These are phyloP conservation scores for Nicator chloris DNA, from an alignment of 2,113 vertebrate species.

Conservation along the genomic window DNA sequence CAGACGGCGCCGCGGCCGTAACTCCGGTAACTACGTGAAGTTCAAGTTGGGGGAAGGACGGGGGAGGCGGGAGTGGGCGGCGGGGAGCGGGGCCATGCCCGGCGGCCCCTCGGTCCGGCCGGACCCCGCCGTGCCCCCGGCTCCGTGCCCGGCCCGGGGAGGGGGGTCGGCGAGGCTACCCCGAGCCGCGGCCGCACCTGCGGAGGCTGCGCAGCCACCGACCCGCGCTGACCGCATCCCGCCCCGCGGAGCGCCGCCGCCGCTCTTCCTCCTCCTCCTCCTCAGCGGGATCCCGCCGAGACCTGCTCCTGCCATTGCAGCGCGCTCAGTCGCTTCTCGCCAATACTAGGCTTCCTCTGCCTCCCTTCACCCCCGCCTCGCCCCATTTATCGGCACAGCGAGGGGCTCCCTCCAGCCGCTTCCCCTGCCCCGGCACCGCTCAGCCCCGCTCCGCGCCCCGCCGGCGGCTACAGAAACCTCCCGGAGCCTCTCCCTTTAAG, in stretches of 20 bases:
- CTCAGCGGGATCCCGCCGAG: slow-evolving; percentile 50
- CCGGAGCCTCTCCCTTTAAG: slow-evolving; percentile 61
- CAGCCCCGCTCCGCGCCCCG: neutral
- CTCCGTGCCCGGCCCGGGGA: neutral
- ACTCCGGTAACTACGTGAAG: slow-evolving; percentile 59
- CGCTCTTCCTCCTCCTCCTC: neutral
- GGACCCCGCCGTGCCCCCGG: neutral
- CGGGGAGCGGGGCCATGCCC: neutral
- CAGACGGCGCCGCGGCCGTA: slow-evolving; percentile 27
- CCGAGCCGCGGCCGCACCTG: slow-evolving; percentile 4
- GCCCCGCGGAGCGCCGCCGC: neutral
- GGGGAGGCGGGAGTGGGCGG: neutral
- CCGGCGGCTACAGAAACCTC: slow-evolving; percentile 32
- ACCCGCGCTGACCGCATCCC: slow-evolving; percentile 11
- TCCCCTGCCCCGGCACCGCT: neutral
- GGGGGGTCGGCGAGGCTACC: neutral
- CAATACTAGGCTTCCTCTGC: neutral
- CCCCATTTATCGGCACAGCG: slow-evolving; percentile 16
- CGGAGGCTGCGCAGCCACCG: neutral
- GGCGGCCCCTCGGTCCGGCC: neutral
- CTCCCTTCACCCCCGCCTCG: neutral
- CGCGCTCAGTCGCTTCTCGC: neutral
- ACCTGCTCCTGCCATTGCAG: slow-evolving; percentile 49
- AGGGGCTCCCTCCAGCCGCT: slow-evolving; percentile 29
- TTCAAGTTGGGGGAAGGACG: slow-evolving; percentile 33